Base-by-base conservation (phyloP, 1,140 invertebrate genomes). In the Tenebrio molitor region DNA sequence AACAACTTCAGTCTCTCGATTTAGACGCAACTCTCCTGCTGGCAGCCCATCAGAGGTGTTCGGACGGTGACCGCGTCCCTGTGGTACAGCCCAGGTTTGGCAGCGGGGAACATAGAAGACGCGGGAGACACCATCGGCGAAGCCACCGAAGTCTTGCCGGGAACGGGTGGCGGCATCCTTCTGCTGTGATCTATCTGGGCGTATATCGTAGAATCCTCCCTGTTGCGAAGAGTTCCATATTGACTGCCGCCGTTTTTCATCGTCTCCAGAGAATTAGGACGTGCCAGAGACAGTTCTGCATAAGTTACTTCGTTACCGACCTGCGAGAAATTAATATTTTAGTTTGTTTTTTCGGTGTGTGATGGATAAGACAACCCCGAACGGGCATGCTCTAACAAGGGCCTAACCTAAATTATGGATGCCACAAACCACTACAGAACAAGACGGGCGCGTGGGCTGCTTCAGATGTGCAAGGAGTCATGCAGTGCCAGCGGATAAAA, bases 11-110 rank as follows among this genome's bases (percentile, higher is more conserved):
- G 36, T 7, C 50, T 33, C 23, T 53, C 15, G 14, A 16, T 74
- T 89, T 93, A 95, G 83, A 95, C 93, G 82, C 93, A 94, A 80
- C 92, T 94, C 81, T 95, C 93, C 81, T 94, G 93, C 79, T 92
- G 91, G 46, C 91, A 92, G 65, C 89, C 89, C 83, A 94, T 90
- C 1, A 95, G 84, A 0, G 92, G 93, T 21, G 92, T 94, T 76
- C 93, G 86, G 12, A 93, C 92, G 1, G 93, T 94, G 10, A 95
- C 92, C 6, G 94, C 91, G 82, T 95, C 93, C 72, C 92, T 84
- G 76, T 85, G 81, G 66, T 82, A 82, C 7, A 82, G 34, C n/a
- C 69, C 76, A 8, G 75, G 80, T 71, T 81, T 82, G 15, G 75
- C 44, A 25, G 76, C 44, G 6, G 78, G 79, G 67, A 82, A 81